These are phyloP conservation scores for Florisuga fusca DNA, from an alignment of 2,797 vertebrate genomes.

Conservation along the genomic window DNA sequence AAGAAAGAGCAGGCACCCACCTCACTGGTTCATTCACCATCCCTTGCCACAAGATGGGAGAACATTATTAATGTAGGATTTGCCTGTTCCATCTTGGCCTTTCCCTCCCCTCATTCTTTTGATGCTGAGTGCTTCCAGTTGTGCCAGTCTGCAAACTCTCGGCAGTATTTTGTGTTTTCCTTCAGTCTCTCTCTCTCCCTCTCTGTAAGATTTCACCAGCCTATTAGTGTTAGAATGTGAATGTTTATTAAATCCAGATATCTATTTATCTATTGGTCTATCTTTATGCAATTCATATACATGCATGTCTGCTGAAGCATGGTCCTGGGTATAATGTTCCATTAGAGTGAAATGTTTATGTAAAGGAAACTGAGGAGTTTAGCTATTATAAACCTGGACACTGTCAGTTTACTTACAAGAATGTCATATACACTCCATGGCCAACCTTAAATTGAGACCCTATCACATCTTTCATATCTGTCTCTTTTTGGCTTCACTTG, in stretches of 20 bases:
- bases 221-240: conserved; percentile 67
- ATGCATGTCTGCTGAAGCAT: conserved; percentile 35
- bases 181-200: conserved; percentile 3
- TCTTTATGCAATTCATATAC: conserved; percentile 60
- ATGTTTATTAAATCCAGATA: conserved; percentile 74
- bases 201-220: conserved; percentile 58
- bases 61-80: conserved; percentile 17
- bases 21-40: background rate
- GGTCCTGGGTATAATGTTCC: conserved; percentile 67
- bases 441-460: conserved; percentile 20
- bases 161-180: conserved; percentile 10
- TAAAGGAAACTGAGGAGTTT: conserved; percentile 69
- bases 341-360: conserved; percentile 75
- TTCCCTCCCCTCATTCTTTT: conserved; percentile 22
- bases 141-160: conserved; percentile 57
- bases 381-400: conserved; percentile 76
- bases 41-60: background rate
- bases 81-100: background rate
- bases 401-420: conserved; percentile 71
- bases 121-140: conserved; percentile 71
- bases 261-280: conserved; percentile 73
- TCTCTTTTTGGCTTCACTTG: conserved; percentile 8
- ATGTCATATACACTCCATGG: conserved; percentile 45
- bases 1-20: background rate
- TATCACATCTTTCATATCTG: conserved; percentile 7